Base-by-base conservation (phyloP, 2,113 vertebrate species). In the Hiodon tergisus region DNA sequence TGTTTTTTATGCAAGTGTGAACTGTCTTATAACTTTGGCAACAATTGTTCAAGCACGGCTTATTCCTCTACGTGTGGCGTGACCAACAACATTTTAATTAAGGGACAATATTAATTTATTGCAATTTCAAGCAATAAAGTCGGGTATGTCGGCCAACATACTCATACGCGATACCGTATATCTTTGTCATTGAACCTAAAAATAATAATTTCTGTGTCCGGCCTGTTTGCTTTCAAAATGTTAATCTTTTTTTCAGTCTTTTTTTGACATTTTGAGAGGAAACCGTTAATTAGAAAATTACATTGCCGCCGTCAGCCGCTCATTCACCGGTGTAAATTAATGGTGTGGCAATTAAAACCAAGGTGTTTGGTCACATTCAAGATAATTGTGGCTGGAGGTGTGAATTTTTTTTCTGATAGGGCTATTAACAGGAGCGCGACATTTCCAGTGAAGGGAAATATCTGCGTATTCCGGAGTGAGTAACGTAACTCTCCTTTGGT, bases 381-480 rank as follows among this genome's bases (percentile, higher is more conserved):
- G 85, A 85, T 88, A 88, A 87, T 88, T 84, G 77, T 89, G 82
- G 85, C 87, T 90, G 81, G 87, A 88, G 84, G 90, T 91, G 85
- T 84, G 85, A 81, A 85, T 88, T 85, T 88, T 84, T 79, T 31
- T 31, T 81, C 79, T 81, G 74, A 66, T 71, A 16, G 16, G 69
- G 69, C 55, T 80, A 81, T 82, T 86, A 83, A 83, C 77, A 75
- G 2, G 6, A 74, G 78, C n/a, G 8, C 76, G 17, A 51, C 71
- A 80, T 74, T 73, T 69, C 76, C 67, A 78, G 71, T 79, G 75
- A 75, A 84, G 75, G 78, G 69, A 77, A 77, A 17, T 54, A 62
- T 70, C 75, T 58, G 78, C 78, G 76, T 14, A 75, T 69, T 72
- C 80, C 73, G 53, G 70, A 67, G 58, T 63, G 79, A 52, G 53